Evolutionary conservation across 2,113 vertebrate species (phyloP), one percentile per base, ranked within the genome.

Genomic region (Oncorhynchus clarkii): DNA sequence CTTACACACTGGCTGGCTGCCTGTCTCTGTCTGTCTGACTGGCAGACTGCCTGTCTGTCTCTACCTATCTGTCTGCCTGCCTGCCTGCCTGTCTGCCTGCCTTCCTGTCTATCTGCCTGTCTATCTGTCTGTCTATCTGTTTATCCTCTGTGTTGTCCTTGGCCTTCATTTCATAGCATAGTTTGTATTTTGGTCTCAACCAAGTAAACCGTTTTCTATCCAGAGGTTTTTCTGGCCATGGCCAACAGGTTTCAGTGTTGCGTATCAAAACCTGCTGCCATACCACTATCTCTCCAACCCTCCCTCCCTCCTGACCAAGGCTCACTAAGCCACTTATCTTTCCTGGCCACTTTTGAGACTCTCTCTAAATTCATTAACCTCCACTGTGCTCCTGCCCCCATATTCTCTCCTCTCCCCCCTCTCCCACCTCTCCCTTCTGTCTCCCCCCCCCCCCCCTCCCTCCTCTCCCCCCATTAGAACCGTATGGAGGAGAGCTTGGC

Each of bases 401-500:
- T 27, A 2, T 48, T 69, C 74, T 18, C 18, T 86, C 9, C 45
- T 27, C 65, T 12, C 71, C 18, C 67, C 75, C 67, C 54, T 72
- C 27, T 69, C 64, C 29, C 16, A 24, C 22, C 71, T 11, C 16
- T 39, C 57, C 75, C 26, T 18, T 27, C 39, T 45, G 24, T 65
- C 14, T 71, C 18, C 67, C 73, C 67, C 48, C 69, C 26, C 51
- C 29, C 2, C 26, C 26, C 26, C 26, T 27, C 27, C 27, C 27
- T 3, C 45, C 34, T 45, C 39, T 22, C 31, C 3, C 24, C 24
- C 0, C 22, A 31, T n/a, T 82, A 97, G 96, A 97, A 97, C 86
- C 96, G 96, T 1, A 97, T 97, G 96, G 76, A 88, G 20, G 96
- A 97, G 89, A 97, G 96, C 80, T 87, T 96, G 73, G 95, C 95